Percentiles rank a stretch among this genome's conserved stretches.
phyloP scores from a whole-genome alignment of 2,797 vertebrate species.

The Synaphobranchus kaupii region DNA sequence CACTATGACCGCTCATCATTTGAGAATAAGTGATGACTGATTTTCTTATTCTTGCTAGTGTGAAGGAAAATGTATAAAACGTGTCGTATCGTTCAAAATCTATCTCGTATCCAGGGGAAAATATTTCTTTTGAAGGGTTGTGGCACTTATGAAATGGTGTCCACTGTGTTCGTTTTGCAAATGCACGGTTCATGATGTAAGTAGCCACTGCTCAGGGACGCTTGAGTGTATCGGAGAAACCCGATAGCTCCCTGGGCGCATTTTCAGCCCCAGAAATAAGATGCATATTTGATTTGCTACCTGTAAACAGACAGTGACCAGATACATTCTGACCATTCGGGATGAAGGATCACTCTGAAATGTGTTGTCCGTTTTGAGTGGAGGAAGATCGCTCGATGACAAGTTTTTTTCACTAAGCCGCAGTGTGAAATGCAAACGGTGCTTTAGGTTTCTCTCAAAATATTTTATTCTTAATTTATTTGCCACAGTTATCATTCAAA shows the following conservation, averaged over 20 bases:
- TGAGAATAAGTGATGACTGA: background rate
- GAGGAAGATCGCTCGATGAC: conserved; percentile 43
- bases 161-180: conserved; percentile 53
- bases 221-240: conserved; percentile 50
- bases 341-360: conserved; percentile 54
- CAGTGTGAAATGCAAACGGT: background rate
- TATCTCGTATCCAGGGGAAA: background rate
- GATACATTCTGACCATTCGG: conserved; percentile 52
- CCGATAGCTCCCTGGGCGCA: conserved; percentile 67
- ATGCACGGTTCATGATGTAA: conserved; percentile 50
- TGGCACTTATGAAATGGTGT: conserved; percentile 51
- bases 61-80: background rate
- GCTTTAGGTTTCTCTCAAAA: background rate
- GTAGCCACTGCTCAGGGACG: conserved; percentile 67
- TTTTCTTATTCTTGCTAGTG: background rate
- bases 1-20: background rate
- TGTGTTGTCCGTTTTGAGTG: conserved; percentile 49
- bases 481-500: background rate
- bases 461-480: too few species aligned
- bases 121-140: background rate
- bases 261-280: conserved; percentile 71
- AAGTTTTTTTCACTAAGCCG: conserved; percentile 48
- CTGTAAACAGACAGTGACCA: conserved; percentile 65
- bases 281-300: conserved; percentile 74
- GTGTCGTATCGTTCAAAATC: background rate